Conservation (phyloP, 2,888 invertebrate genomes). For the Phyllotreta cruciferae region DNA sequence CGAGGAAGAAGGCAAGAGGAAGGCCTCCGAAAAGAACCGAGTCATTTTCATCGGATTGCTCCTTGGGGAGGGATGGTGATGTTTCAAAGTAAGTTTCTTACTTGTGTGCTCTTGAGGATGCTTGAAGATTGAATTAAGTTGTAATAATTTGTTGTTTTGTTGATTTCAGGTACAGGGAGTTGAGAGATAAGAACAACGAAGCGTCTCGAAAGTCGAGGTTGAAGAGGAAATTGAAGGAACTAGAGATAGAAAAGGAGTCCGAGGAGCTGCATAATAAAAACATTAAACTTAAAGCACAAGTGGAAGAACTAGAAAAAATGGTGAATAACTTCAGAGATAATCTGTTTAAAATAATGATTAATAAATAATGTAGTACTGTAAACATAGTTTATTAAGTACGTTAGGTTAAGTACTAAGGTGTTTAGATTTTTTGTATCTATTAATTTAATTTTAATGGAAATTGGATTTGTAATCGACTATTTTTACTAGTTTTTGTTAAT, state of each 20-base stretch:
- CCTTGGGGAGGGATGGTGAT: constrained; percentile 54
- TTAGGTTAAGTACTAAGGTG: background rate
- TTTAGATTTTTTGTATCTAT: background rate
- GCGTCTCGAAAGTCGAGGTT: constrained; percentile 77
- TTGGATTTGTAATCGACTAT: background rate
- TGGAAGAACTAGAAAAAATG: constrained; percentile 72
- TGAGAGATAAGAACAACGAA: constrained; percentile 80
- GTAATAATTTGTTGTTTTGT: background rate
- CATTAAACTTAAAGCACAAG: constrained; percentile 69
- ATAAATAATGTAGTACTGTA: constrained; percentile 54
- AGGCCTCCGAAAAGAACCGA: constrained; percentile 64
- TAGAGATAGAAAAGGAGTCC: constrained; percentile 59
- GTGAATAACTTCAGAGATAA: constrained; percentile 71
- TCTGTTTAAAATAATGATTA: constrained; percentile 70
- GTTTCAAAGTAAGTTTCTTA: constrained; percentile 27
- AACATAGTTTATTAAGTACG: background rate
- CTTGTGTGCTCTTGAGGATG: background rate
- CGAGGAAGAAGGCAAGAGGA: constrained; percentile 55
- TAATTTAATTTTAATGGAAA: background rate
- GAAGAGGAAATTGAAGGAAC: constrained; percentile 71
- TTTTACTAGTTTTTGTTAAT: constrained; percentile 13
- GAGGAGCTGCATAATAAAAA: constrained; percentile 69
- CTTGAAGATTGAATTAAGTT: too few species aligned
- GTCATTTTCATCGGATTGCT: constrained; percentile 59
- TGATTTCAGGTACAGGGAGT: constrained; percentile 65